A percentile compares a stretch with the other conserved stretches of the same genome.
These are phyloP conservation scores for Acanthurus tractus DNA, from an alignment of 2,797 vertebrate species.

Conservation along the genomic window DNA sequence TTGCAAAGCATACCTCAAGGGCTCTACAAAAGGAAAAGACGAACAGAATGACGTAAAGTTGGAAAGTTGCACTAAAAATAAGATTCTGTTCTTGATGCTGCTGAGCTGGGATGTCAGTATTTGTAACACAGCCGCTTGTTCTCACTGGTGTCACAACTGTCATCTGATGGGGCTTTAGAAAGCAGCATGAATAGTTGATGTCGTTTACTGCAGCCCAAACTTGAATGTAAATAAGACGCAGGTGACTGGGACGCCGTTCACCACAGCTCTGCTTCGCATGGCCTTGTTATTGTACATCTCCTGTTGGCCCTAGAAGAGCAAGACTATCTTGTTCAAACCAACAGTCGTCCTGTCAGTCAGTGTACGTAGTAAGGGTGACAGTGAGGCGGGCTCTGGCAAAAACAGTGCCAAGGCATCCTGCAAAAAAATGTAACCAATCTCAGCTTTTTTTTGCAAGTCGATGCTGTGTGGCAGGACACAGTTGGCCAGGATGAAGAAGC, in stretches of 20 bases:
- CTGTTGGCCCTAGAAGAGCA: neutral
- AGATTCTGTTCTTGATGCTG: slow-evolving; percentile 12
- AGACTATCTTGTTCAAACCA: neutral
- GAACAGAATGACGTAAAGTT: neutral
- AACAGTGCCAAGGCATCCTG: too few species aligned
- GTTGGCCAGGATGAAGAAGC: too few species aligned
- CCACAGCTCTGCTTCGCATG: slow-evolving; percentile 58
- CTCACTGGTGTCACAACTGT: slow-evolving; percentile 51
- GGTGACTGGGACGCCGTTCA: slow-evolving; percentile 58
- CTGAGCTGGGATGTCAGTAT: slow-evolving; percentile 8
- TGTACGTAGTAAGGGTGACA: too few species aligned
- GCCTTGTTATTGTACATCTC: slow-evolving; percentile 26
- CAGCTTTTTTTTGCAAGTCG: too few species aligned
- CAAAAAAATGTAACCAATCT: too few species aligned
- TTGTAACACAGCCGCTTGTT: slow-evolving; percentile 50
- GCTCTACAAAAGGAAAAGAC: neutral
- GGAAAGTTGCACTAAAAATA: slow-evolving; percentile 19
- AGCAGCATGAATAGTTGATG: slow-evolving; percentile 82
- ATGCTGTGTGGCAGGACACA: too few species aligned
- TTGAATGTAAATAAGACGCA: slow-evolving; percentile 79
- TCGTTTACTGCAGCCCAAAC: slow-evolving; percentile 66
- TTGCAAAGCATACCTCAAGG: slow-evolving; percentile 29
- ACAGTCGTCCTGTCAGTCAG: neutral
- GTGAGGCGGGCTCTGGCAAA: too few species aligned
- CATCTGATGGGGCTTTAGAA: slow-evolving; percentile 67